Base-by-base conservation (phyloP, 2,888 invertebrate species). In the Linhomoeus sp. region DNA sequence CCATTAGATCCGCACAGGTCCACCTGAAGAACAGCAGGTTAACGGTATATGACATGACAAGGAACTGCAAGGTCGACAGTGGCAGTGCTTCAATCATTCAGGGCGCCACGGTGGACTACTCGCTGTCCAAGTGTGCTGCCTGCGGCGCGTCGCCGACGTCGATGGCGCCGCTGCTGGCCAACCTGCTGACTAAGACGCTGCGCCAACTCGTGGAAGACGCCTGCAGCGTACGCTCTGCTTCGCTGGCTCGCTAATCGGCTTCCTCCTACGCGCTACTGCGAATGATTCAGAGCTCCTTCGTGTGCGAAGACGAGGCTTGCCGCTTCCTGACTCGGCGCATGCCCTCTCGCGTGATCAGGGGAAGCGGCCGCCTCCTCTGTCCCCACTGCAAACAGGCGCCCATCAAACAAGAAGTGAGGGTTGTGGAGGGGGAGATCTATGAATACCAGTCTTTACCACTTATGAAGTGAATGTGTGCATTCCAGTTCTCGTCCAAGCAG, bases 161-260 rank as follows among this genome's bases (percentile, higher is more conserved):
- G 47, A 78, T 79, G 60, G 61, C 77, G 43, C 72, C 73, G 2
- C 73, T 74, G 49, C 73, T 87, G 52, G 75, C 77, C 57, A 88
- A 87, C 67, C 74, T 76, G 56, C 63, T 88, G 50, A 74, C 75
- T 40, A 59, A 76, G n/a, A 71, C 74, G 48, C 76, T 86, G 1
- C 74, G 80, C 36, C 66, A 67, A 41, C 76, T 75, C 57, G 75
- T 83, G 46, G 68, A 70, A 5, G 75, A 76, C 53, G 88, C 85
- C 67, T 85, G 86, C 61, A 71, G 75, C 66, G 73, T 73, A 53
- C 58, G 57, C 38, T 19, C 12, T 17, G n/a, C n/a, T n/a, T n/a
- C n/a, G n/a, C n/a, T n/a, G n/a, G n/a, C n/a, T n/a, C n/a, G n/a
- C n/a, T n/a, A n/a, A n/a, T n/a, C n/a, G n/a, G n/a, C n/a, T n/a